These are phyloP conservation scores for Eulithis testata DNA, from an alignment of 2,888 invertebrate species.

Conservation along the genomic window DNA sequence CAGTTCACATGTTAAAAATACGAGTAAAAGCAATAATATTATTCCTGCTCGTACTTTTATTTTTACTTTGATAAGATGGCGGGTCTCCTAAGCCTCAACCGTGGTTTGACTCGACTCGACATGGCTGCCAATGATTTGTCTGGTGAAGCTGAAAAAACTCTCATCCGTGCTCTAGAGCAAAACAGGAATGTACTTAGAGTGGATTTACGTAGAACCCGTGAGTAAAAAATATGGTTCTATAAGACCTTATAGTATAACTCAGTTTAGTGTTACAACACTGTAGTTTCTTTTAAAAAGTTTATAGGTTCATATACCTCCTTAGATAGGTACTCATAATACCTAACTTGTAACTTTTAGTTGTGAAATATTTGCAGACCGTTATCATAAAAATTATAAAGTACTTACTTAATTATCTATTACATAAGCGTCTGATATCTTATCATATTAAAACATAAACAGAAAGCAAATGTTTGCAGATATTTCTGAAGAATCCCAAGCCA, in stretches of 20 bases:
- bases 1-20: too few relatives aligned
- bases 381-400: background rate
- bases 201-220: conserved; percentile 76
- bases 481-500: conserved; percentile 69
- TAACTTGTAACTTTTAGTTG: too few relatives aligned
- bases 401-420: background rate
- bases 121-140: conserved; percentile 85
- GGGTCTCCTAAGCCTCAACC: conserved; percentile 82
- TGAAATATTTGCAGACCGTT: too few relatives aligned
- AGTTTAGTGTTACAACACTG: too few relatives aligned
- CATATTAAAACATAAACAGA: conserved; percentile 5
- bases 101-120: conserved; percentile 80
- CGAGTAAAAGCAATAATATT: too few relatives aligned
- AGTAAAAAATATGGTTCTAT: conserved; percentile 39
- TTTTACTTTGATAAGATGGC: conserved; percentile 64
- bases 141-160: conserved; percentile 79
- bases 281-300: too few relatives aligned
- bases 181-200: conserved; percentile 67
- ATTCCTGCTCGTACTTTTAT: background rate
- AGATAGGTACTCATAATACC: too few relatives aligned
- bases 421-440: conserved; percentile 10
- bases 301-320: too few relatives aligned
- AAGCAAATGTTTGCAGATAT: conserved; percentile 59
- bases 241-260: too few relatives aligned
- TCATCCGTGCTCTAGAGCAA: conserved; percentile 68